Evolutionary conservation across 2,113 vertebrate species (phyloP), one percentile per base, ranked within the genome.

Genomic region (Sphaerodactylus townsendi): DNA sequence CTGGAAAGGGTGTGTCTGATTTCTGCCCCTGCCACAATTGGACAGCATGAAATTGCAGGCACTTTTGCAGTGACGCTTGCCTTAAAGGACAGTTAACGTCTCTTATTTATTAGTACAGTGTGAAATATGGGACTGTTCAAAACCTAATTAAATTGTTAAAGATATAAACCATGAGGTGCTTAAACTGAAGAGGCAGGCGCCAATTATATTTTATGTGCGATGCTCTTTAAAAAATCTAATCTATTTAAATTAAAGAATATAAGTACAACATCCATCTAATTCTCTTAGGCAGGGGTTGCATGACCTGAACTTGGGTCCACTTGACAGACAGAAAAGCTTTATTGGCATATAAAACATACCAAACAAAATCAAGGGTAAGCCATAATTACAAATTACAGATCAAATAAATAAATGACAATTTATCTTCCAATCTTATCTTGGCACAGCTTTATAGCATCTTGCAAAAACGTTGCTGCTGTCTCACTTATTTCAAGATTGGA

Each of bases 71-170:
- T n/a, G n/a, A n/a, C n/a, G n/a, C n/a, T n/a, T n/a, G n/a, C n/a
- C n/a, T n/a, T n/a, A 14, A 33, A 89, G 82, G 88, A 93, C 88
- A 2, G 25, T 83, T 79, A 86, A 70, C 77, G 39, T 33, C 13
- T 89, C 90, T 78, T 87, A 69, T 86, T 81, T 71, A 2, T 69
- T 30, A 10, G 21, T 68, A 33, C 15, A 46, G 90, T 13, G 10
- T 68, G 80, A 83, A 48, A 21, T 65, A 73, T 4, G 78, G 46
- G 71, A 80, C 9, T 64, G 84, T 75, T 82, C n/a, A 50, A 28
- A 25, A 65, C 66, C 76, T 68, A 21, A 53, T 79, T 81, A 70
- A 56, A 70, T 62, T 33, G 77, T 70, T 89, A 79, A 73, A 76
- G 17, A 81, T 5, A 50, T 9, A 71, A 7, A 41, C 66, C 44